Conservation (phyloP, 2,113 vertebrate genomes). For the Pygoscelis antarcticus region DNA sequence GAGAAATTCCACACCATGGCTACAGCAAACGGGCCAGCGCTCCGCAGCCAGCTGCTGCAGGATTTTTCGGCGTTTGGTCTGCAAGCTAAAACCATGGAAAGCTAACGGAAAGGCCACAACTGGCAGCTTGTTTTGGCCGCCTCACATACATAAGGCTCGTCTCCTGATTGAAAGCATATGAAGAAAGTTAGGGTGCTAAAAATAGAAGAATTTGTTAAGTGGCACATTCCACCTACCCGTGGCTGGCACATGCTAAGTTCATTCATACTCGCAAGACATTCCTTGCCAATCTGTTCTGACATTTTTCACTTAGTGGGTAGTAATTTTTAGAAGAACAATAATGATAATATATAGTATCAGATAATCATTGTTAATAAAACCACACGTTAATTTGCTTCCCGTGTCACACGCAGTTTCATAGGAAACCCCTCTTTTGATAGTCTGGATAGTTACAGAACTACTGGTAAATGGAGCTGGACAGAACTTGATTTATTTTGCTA, state of each 20-base stretch:
- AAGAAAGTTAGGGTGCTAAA: constrained; percentile 35
- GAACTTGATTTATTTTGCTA: constrained; percentile 52
- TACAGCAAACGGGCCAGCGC: constrained; percentile 31
- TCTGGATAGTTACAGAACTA: neutral
- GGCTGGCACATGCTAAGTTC: constrained; percentile 49
- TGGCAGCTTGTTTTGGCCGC: constrained; percentile 8
- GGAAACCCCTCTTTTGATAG: neutral
- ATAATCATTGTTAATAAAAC: constrained; percentile 2
- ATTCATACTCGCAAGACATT: constrained; percentile 24
- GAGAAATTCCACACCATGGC: constrained; percentile 77
- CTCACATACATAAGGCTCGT: neutral
- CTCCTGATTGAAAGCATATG: constrained; percentile 24
- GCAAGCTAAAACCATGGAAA: constrained; percentile 13
- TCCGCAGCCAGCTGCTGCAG: constrained; percentile 28
- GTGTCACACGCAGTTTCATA: neutral
- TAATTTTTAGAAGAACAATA: neutral
- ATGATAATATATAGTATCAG: neutral
- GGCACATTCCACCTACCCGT: constrained; percentile 19
- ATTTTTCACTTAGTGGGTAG: neutral
- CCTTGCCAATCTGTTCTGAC: neutral
- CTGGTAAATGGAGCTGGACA: constrained; percentile 13
- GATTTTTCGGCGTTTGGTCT: neutral
- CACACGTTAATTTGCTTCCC: neutral
- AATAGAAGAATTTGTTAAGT: constrained; percentile 57
- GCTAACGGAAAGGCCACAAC: constrained; percentile 32